These are phyloP conservation scores for Tupiocoris notatus DNA, from an alignment of 2,888 invertebrate species.

Conservation along the genomic window DNA sequence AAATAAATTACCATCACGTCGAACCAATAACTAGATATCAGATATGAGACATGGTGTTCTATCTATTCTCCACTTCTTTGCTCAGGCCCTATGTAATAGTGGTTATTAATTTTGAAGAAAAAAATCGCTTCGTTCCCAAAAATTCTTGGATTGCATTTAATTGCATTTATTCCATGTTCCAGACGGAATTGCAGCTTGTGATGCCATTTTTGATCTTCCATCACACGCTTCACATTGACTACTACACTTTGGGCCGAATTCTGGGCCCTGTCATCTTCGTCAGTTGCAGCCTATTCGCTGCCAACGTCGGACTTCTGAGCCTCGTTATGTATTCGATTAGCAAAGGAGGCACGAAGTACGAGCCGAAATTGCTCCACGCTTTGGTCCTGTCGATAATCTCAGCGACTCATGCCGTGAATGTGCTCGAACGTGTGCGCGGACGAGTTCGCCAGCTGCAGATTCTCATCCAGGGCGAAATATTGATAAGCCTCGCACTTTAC, in stretches of 20 bases:
- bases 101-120: too few species aligned
- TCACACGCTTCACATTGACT: constrained; percentile 26
- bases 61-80: too few species aligned
- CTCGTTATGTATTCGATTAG: constrained; percentile 18
- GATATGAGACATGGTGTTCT: too few species aligned
- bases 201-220: constrained; percentile 17
- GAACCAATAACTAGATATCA: too few species aligned
- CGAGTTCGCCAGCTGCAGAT: constrained; percentile 35
- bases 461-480: constrained; percentile 24
- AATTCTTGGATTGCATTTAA: too few species aligned
- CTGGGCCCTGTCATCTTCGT: constrained; percentile 16
- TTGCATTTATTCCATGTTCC: too few species aligned
- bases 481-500: constrained; percentile 13
- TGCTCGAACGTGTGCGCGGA: constrained; percentile 18
- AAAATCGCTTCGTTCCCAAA: too few species aligned
- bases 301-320: constrained; percentile 6
- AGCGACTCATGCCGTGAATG: neutral
- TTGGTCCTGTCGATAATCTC: constrained; percentile 1
- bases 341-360: neutral
- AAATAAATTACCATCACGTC: too few species aligned
- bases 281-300: constrained; percentile 9
- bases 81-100: too few species aligned
- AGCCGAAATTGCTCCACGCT: constrained; percentile 15
- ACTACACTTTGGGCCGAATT: constrained; percentile 32
- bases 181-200: neutral